Percentiles rank a stretch among this genome's conserved stretches.
phyloP scores from a whole-genome alignment of 2,797 vertebrate species.

The Sparidentex hasta region DNA sequence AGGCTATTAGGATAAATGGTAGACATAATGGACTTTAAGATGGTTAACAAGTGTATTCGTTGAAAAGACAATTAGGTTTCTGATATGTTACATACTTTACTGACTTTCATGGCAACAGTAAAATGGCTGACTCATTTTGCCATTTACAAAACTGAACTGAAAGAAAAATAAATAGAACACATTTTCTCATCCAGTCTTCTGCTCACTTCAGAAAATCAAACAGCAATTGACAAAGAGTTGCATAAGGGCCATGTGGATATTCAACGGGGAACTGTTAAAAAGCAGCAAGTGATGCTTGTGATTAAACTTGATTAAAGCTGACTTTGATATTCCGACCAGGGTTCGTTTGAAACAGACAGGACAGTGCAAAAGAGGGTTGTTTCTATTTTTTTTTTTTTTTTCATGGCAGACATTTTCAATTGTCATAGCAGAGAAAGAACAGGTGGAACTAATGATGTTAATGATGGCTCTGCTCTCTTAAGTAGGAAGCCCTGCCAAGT shows the following conservation, averaged over 20 bases:
- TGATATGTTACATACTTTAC: not conserved
- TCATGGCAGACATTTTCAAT: not conserved
- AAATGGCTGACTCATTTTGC: not conserved
- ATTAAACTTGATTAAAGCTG: not conserved
- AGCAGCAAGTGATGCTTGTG: not conserved
- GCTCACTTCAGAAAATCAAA: slow-evolving; percentile 10
- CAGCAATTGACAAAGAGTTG: not conserved
- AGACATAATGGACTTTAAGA: not conserved
- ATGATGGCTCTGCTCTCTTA: slow-evolving; percentile 18
- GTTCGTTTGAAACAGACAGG: not conserved
- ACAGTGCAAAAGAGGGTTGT: not conserved
- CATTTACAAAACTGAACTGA: not conserved
- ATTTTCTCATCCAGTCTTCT: not conserved
- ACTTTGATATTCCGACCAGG: slow-evolving; percentile 18
- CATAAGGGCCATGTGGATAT: not conserved
- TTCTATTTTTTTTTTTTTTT: not conserved
- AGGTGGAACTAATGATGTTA: slow-evolving; percentile 27
- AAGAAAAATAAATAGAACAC: not conserved
- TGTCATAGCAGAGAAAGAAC: slow-evolving; percentile 3
- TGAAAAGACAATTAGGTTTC: not conserved
- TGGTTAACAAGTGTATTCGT: too few species aligned
- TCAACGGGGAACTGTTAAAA: not conserved
- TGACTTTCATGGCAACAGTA: not conserved
- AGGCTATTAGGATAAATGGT: not conserved
- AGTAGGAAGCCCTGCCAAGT: not conserved